Evolutionary conservation across 2,888 invertebrate species (phyloP).

Genomic region (Incurvaria masculella): DNA sequence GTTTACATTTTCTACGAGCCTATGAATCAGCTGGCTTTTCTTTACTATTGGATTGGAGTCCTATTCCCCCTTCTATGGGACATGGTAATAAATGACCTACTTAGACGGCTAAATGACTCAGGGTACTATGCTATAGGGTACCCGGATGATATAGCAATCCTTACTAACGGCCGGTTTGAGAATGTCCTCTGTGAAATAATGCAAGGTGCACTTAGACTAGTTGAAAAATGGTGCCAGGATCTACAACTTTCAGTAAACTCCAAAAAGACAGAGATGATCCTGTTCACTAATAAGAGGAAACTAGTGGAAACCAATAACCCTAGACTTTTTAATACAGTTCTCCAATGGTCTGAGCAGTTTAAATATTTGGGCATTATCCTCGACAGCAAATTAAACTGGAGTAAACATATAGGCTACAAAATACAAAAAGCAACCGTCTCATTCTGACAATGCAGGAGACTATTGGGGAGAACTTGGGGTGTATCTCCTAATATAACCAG

Average conservation of each 20-base stretch:
- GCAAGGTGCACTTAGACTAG: background rate
- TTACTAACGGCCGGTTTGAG: background rate
- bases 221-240: background rate
- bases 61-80: too few species aligned
- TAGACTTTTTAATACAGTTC: background rate
- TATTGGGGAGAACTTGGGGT: background rate
- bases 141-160: background rate
- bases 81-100: too few species aligned
- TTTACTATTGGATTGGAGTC: too few species aligned
- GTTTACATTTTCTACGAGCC: too few species aligned
- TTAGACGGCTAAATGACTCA: too few species aligned
- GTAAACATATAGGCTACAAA: background rate
- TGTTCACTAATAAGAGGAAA: background rate
- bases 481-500: background rate
- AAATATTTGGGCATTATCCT: background rate
- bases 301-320: too few species aligned
- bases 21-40: too few species aligned
- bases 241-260: background rate
- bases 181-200: background rate
- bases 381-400: background rate
- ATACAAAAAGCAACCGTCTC: background rate
- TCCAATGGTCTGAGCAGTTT: background rate
- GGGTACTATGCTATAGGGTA: too few species aligned
- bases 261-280: background rate
- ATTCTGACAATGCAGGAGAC: background rate